These are phyloP conservation scores for Archips crataeganus DNA, from an alignment of 2,888 invertebrate species.

Conservation along the genomic window DNA sequence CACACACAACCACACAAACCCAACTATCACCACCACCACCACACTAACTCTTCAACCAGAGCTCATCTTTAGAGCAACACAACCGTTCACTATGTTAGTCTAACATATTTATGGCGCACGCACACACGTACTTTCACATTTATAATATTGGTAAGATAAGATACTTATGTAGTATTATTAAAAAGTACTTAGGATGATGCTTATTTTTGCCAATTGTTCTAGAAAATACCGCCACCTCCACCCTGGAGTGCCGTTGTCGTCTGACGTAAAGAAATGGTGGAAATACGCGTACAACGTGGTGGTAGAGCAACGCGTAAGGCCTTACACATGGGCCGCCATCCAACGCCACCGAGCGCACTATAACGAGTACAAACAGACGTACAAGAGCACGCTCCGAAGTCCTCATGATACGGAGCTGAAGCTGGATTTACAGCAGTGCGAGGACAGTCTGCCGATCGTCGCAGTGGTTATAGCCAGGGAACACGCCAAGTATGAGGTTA, in stretches of 20 bases:
- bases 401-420: slow-evolving; percentile 91
- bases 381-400: slow-evolving; percentile 89
- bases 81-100: no score
- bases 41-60: no score
- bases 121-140: no score
- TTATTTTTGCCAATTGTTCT: slow-evolving; percentile 39
- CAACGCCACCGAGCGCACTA: slow-evolving; percentile 89
- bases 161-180: no score
- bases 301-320: slow-evolving; percentile 89
- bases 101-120: no score
- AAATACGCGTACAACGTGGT: slow-evolving; percentile 90
- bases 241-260: slow-evolving; percentile 84
- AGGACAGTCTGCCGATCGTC: slow-evolving; percentile 90
- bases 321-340: slow-evolving; percentile 91
- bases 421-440: slow-evolving; percentile 90
- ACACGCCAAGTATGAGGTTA: slow-evolving; percentile 91
- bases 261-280: slow-evolving; percentile 90
- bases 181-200: not conserved
- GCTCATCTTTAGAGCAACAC: no score
- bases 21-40: no score
- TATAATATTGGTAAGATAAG: no score
- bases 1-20: no score
- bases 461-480: slow-evolving; percentile 92
- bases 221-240: slow-evolving; percentile 88
- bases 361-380: slow-evolving; percentile 88